These are phyloP conservation scores for Andrena dorsata DNA, from an alignment of 2,888 invertebrate species.

Conservation along the genomic window DNA sequence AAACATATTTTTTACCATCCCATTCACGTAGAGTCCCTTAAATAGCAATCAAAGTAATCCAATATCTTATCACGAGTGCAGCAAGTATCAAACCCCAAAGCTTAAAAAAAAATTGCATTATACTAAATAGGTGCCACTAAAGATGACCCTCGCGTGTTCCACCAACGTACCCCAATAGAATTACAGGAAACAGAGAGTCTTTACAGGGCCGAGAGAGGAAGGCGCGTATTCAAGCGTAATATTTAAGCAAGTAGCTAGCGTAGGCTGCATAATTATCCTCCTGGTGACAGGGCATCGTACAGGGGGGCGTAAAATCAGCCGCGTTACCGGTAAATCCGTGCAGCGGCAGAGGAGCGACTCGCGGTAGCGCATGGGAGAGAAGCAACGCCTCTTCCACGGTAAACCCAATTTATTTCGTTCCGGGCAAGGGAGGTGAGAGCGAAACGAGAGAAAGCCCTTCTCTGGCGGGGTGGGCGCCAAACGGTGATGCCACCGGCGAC, in stretches of 20 bases:
- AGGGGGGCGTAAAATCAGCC: constrained; percentile 63
- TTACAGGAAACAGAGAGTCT: neutral
- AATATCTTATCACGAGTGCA: no score
- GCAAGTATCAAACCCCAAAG: no score
- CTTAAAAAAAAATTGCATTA: neutral
- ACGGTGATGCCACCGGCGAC: constrained; percentile 88
- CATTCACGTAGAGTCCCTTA: no score
- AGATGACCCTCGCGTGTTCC: neutral
- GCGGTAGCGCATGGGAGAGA: constrained; percentile 47
- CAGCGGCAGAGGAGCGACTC: constrained; percentile 43
- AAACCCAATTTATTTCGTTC: constrained; percentile 84
- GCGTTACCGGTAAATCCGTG: constrained; percentile 69
- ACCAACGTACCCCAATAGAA: neutral
- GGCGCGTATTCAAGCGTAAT: constrained; percentile 31
- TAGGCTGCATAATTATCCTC: constrained; percentile 64
- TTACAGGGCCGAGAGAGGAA: neutral
- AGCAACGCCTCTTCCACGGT: constrained; percentile 72
- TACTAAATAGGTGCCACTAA: neutral
- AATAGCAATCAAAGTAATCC: no score
- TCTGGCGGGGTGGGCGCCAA: constrained; percentile 85
- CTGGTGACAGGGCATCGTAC: constrained; percentile 40
- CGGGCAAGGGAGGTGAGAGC: constrained; percentile 78
- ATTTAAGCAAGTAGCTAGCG: constrained; percentile 49
- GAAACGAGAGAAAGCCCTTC: constrained; percentile 80
- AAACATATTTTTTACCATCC: no score